Conservation (phyloP, 2,797 vertebrate species). For the Anableps anableps region DNA sequence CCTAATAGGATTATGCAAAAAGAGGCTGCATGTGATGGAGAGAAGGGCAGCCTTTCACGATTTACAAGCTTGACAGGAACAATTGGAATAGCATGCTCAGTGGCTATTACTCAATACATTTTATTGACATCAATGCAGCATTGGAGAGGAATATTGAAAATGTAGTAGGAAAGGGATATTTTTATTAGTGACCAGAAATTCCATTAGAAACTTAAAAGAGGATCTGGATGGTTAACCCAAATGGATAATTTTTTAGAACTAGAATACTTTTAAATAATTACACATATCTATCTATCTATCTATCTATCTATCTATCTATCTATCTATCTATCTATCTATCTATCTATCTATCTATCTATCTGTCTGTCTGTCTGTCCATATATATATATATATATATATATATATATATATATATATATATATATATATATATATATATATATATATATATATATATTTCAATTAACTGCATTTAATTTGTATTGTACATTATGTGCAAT, state of each 20-base stretch:
- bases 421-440: too few species aligned
- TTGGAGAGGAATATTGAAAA: constrained; percentile 37
- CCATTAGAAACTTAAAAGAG: constrained; percentile 28
- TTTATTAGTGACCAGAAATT: constrained; percentile 40
- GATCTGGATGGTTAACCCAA: constrained; percentile 8
- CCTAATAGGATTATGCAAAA: constrained; percentile 75
- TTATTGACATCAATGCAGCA: constrained; percentile 55
- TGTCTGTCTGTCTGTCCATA: too few species aligned
- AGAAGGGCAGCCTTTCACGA: constrained; percentile 67
- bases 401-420: too few species aligned
- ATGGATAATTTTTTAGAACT: background rate
- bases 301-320: too few species aligned
- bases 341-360: too few species aligned
- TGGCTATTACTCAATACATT: constrained; percentile 76
- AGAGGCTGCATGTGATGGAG: constrained; percentile 66
- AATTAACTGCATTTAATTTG: background rate
- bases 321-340: too few species aligned
- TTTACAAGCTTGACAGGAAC: constrained; percentile 82
- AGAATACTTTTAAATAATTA: background rate
- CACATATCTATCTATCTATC: background rate
- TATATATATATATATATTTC: background rate
- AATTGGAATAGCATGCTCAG: constrained; percentile 77
- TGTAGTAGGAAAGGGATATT: constrained; percentile 22
- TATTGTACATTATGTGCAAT: background rate
- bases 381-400: too few species aligned